A percentile compares a stretch with the other conserved stretches of the same genome.
Evolutionary conservation across 2,888 invertebrate species (phyloP).

Genomic region (Ommatoiulus sabulosus): DNA sequence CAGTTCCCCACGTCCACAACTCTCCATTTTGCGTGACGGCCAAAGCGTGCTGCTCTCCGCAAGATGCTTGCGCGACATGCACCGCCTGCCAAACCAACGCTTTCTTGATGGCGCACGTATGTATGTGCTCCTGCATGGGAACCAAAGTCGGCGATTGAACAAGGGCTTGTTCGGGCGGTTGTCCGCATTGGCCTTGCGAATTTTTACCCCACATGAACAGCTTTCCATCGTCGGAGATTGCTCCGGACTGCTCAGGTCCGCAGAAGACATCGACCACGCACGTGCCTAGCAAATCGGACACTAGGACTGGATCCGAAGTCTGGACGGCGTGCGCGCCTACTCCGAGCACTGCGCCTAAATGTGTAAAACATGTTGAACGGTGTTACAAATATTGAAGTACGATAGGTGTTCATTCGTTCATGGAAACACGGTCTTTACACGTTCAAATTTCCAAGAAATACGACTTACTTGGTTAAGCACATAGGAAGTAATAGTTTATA

Average conservation of each 20-base stretch:
- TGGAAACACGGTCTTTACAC: no score
- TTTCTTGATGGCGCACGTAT: slow-evolving; percentile 38
- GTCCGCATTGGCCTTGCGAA: slow-evolving; percentile 74
- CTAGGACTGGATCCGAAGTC: background rate
- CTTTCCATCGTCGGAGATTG: slow-evolving; percentile 64
- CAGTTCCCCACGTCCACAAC: slow-evolving; percentile 68
- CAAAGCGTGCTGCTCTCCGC: slow-evolving; percentile 65
- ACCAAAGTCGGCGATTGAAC: slow-evolving; percentile 55
- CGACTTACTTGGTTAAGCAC: no score
- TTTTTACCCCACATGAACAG: slow-evolving; percentile 67
- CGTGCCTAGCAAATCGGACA: background rate
- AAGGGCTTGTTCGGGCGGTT: slow-evolving; percentile 68
- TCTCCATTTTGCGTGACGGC: slow-evolving; percentile 64
- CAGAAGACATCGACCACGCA: slow-evolving; percentile 78
- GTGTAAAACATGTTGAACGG: background rate
- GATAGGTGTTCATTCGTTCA: no score
- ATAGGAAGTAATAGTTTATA: no score
- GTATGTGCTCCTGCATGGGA: slow-evolving; percentile 45
- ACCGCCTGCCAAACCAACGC: slow-evolving; percentile 58
- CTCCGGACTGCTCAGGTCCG: slow-evolving; percentile 75
- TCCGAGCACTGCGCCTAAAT: background rate
- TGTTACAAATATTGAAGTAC: no score
- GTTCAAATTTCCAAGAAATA: no score
- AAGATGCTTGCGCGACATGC: slow-evolving; percentile 62
- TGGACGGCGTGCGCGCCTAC: background rate